Percentiles rank a stretch among this genome's conserved stretches.
Conservation (phyloP, 2,113 vertebrate species). For the Myotis lucifugus region DNA sequence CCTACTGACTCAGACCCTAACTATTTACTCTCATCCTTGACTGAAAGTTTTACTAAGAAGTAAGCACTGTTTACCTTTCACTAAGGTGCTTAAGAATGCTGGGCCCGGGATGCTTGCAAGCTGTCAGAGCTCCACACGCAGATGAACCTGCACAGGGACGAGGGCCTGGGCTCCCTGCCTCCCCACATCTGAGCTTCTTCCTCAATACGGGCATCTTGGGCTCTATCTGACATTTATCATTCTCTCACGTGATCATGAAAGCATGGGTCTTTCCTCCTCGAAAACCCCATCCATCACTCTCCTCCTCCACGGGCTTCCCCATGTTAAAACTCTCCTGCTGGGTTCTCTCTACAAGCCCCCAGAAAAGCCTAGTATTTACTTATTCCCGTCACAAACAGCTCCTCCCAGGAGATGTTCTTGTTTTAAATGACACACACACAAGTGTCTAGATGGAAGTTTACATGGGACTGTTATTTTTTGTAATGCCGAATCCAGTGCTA, state of each 20-base stretch:
- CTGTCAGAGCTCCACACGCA: fast-evolving
- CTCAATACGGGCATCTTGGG: not conserved
- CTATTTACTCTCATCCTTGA: not conserved
- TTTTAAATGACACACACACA: not conserved
- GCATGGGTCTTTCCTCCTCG: not conserved
- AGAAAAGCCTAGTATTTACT: not conserved
- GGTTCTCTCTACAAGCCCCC: not conserved
- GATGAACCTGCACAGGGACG: not conserved
- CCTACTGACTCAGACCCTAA: no score
- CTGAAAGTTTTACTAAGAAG: not conserved
- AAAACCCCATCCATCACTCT: not conserved
- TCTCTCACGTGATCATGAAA: not conserved
- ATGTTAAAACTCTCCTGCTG: not conserved
- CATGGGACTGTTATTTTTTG: not conserved
- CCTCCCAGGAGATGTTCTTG: not conserved
- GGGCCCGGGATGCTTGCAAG: not conserved
- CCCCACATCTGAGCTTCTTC: not conserved
- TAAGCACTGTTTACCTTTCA: not conserved
- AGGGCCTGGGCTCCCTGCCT: not conserved
- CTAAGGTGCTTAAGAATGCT: not conserved
- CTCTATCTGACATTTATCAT: not conserved
- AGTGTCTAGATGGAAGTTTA: fast-evolving
- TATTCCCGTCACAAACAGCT: not conserved
- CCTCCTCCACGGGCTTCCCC: not conserved
- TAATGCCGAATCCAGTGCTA: not conserved